A percentile compares a stretch with the other conserved stretches of the same genome.
Conservation (phyloP, 2,888 invertebrate species). For the Athripsodes cinereus region DNA sequence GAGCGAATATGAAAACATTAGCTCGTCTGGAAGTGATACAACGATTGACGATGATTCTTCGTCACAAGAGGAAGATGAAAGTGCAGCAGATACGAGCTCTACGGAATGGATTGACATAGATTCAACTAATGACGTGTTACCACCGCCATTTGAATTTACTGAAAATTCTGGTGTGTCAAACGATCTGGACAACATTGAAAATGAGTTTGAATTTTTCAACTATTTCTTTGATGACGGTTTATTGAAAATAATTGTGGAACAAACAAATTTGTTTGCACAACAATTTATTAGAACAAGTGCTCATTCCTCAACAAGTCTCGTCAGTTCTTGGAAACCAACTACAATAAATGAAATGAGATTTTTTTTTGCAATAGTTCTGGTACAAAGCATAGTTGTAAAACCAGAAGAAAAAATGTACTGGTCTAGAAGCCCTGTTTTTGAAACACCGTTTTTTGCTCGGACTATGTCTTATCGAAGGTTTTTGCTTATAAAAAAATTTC, state of each 20-base stretch:
- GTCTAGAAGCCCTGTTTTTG: background rate
- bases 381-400: background rate
- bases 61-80: slow-evolving; percentile 8
- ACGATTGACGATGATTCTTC: slow-evolving; percentile 12
- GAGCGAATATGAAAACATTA: slow-evolving; percentile 16
- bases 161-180: slow-evolving; percentile 15
- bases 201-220: slow-evolving; percentile 18
- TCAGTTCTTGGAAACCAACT: slow-evolving; percentile 21
- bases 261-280: slow-evolving; percentile 19
- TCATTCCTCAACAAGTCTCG: slow-evolving; percentile 3
- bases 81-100: slow-evolving; percentile 5
- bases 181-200: slow-evolving; percentile 5
- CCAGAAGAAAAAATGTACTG: background rate
- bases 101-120: slow-evolving; percentile 9
- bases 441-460: background rate
- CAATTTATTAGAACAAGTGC: slow-evolving; percentile 7
- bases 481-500: background rate
- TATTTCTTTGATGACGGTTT: slow-evolving; percentile 21
- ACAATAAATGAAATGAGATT: no score
- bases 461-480: background rate
- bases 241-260: slow-evolving; percentile 14
- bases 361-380: background rate
- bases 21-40: slow-evolving; percentile 18
- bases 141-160: slow-evolving; percentile 17
- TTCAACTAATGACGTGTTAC: slow-evolving; percentile 6